Evolutionary conservation across 2,888 invertebrate genomes (phyloP).

Genomic region (Acrocyrtus sp.): DNA sequence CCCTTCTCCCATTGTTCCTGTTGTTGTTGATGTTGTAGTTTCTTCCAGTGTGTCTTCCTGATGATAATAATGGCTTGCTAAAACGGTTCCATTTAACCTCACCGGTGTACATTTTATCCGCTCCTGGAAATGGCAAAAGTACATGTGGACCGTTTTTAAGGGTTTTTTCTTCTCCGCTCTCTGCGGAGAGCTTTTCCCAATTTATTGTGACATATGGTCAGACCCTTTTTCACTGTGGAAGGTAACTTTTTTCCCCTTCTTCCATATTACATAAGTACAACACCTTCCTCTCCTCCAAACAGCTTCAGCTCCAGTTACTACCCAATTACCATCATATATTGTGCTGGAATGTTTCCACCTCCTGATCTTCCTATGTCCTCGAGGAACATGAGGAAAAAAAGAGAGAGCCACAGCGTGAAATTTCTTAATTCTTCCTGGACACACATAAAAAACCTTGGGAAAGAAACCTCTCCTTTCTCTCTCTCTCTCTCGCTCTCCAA

Average conservation of each 20-base stretch:
- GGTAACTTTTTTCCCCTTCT: too few species aligned
- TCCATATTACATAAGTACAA: too few species aligned
- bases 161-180: not conserved
- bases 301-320: too few species aligned
- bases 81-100: conserved; percentile 28
- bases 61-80: conserved; percentile 8
- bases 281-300: not conserved
- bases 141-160: not conserved
- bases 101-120: not conserved
- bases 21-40: not conserved
- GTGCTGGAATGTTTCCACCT: too few species aligned
- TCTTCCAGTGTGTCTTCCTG: not conserved
- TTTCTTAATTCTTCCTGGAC: conserved; percentile 38
- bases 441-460: too few species aligned
- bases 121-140: not conserved
- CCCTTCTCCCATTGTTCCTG: not conserved
- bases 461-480: not conserved
- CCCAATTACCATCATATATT: too few species aligned
- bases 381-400: too few species aligned
- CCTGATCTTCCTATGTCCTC: too few species aligned
- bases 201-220: conserved; percentile 43
- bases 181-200: conserved; percentile 34
- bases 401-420: conserved; percentile 28
- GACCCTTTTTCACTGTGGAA: conserved; percentile 28
- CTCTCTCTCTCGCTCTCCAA: not conserved